Conservation (phyloP, 1,140 invertebrate species). For the Nephotettix cincticeps region DNA sequence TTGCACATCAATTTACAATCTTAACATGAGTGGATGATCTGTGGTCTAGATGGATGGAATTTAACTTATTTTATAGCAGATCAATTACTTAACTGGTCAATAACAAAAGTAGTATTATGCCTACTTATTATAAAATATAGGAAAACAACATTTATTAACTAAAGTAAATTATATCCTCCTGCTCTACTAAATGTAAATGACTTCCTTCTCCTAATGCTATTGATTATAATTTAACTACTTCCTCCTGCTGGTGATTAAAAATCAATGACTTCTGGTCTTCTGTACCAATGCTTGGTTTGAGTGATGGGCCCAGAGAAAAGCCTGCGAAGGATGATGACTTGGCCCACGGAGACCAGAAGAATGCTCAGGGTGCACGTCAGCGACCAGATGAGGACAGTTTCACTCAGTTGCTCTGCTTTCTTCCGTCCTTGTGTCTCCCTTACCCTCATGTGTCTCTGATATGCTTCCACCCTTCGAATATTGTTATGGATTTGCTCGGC, state of each 20-base stretch:
- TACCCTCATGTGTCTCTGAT: constrained; percentile 3
- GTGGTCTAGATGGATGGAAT: too few relatives aligned
- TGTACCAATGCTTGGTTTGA: background rate
- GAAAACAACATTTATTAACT: background rate
- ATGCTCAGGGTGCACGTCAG: background rate
- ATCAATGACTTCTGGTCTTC: background rate
- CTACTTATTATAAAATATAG: background rate
- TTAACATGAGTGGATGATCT: too few relatives aligned
- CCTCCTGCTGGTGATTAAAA: too few relatives aligned
- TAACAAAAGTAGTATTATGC: background rate
- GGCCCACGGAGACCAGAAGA: background rate
- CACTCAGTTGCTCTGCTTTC: background rate
- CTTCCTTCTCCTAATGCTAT: too few relatives aligned
- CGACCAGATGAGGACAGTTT: background rate
- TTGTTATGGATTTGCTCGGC: constrained; percentile 37
- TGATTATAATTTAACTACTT: too few relatives aligned
- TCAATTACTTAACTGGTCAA: background rate
- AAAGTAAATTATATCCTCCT: background rate
- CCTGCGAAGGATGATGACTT: background rate
- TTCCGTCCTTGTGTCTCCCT: background rate
- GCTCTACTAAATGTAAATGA: too few relatives aligned
- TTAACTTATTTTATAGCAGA: too few relatives aligned
- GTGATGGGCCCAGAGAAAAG: background rate
- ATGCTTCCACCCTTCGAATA: background rate
- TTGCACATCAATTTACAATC: too few relatives aligned